A percentile compares a stretch with the other conserved stretches of the same genome.
Conservation (phyloP, 2,797 vertebrate species). For the Paramormyrops hopkinsi region DNA sequence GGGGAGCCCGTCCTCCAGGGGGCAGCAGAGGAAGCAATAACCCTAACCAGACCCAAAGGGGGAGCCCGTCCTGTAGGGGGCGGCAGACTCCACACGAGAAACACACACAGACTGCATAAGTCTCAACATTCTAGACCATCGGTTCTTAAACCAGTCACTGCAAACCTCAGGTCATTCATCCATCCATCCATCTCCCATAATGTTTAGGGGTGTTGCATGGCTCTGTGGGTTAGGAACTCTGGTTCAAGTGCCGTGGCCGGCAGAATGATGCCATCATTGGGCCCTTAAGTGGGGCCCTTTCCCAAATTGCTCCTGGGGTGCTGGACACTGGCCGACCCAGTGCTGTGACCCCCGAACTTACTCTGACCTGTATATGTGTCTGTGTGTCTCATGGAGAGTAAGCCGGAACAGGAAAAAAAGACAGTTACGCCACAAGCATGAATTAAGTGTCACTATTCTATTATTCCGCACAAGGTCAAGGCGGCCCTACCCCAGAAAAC, state of each 20-base stretch:
- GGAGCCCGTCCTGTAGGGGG: background rate
- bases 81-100: background rate
- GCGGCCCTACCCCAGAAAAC: background rate
- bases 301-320: background rate
- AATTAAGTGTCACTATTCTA: background rate
- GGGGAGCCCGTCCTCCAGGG: background rate
- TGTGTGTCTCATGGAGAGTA: background rate
- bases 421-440: background rate
- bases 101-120: background rate
- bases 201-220: background rate
- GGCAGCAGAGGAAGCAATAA: background rate
- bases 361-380: background rate
- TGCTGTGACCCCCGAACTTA: background rate
- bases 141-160: background rate
- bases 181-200: background rate
- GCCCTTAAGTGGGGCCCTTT: background rate
- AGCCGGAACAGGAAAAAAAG: background rate
- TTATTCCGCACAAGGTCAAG: background rate
- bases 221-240: background rate
- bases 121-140: background rate
- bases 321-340: background rate
- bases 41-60: background rate
- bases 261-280: background rate
- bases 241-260: background rate
- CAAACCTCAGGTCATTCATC: background rate